These are phyloP conservation scores for Paracanthobrama guichenoti DNA, from an alignment of 2,113 vertebrate species.

Conservation along the genomic window DNA sequence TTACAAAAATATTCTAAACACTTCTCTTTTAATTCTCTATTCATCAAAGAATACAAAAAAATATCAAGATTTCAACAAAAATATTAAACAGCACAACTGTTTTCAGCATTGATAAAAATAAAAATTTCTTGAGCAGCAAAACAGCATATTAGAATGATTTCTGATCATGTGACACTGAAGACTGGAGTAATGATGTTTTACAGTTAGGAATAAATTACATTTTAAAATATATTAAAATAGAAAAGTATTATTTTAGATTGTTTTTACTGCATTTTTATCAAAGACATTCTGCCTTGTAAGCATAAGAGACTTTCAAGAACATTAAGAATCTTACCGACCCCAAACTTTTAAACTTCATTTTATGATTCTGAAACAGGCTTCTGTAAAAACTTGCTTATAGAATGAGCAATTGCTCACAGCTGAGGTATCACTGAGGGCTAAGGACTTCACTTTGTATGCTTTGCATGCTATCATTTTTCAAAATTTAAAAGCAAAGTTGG, in stretches of 20 bases:
- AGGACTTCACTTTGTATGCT: background rate
- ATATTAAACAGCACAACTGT: background rate
- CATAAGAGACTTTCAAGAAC: no score
- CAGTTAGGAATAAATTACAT: background rate
- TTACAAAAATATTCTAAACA: no score
- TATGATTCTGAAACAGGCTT: background rate
- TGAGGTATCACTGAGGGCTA: background rate
- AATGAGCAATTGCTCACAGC: background rate
- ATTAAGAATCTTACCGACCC: background rate
- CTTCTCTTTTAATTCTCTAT: no score
- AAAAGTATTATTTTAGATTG: background rate
- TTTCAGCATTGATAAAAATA: background rate
- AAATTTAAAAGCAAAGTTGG: conserved; percentile 17
- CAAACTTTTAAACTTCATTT: background rate
- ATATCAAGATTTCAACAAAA: background rate
- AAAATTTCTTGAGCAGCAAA: background rate
- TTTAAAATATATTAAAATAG: background rate
- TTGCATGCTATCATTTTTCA: conserved; percentile 1
- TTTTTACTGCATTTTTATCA: background rate
- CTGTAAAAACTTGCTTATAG: background rate
- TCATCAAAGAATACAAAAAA: background rate
- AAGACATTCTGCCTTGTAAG: background rate
- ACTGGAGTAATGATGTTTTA: background rate
- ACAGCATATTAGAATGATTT: background rate
- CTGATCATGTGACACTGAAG: background rate